These are phyloP conservation scores for Aproaerema taeniolella DNA, from an alignment of 2,888 invertebrate genomes.

Conservation along the genomic window DNA sequence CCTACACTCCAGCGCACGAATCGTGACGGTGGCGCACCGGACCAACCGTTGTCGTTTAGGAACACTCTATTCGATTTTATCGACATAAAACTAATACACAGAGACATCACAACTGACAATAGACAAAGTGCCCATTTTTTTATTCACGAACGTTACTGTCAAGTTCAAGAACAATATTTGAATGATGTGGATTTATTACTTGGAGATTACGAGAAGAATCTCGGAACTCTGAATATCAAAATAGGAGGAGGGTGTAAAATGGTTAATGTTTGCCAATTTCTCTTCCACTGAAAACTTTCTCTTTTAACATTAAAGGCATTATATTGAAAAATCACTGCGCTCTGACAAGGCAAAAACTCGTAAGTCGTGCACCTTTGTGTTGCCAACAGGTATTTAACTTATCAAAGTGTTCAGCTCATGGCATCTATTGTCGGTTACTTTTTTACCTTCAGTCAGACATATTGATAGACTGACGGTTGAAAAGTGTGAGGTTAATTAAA, in stretches of 20 bases:
- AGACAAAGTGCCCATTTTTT: conserved; percentile 26
- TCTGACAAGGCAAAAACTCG: conserved; percentile 37
- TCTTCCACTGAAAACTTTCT: conserved; percentile 44
- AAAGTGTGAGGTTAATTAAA: too few species aligned
- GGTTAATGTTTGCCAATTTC: background rate
- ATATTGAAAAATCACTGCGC: conserved; percentile 38
- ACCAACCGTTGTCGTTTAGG: conserved; percentile 45
- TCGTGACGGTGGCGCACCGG: conserved; percentile 48
- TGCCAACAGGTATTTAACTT: conserved; percentile 24
- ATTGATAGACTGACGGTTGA: conserved; percentile 4
- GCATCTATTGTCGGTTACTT: background rate
- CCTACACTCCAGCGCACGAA: conserved; percentile 56
- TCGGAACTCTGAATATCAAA: too few species aligned
- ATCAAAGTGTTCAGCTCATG: conserved; percentile 17
- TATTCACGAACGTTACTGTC: conserved; percentile 29
- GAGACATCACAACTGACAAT: conserved; percentile 29
- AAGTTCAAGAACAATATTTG: conserved; percentile 21
- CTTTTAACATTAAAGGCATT: conserved; percentile 34
- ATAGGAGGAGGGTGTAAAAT: too few species aligned
- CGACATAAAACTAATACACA: conserved; percentile 35
- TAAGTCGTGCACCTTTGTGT: conserved; percentile 40
- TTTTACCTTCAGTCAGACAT: background rate
- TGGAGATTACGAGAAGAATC: too few species aligned
- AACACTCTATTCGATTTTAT: conserved; percentile 54
- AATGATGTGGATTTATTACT: too few species aligned